phyloP scores from a whole-genome alignment of 2,797 vertebrate genomes.

The Arctocebus calabarensis region DNA sequence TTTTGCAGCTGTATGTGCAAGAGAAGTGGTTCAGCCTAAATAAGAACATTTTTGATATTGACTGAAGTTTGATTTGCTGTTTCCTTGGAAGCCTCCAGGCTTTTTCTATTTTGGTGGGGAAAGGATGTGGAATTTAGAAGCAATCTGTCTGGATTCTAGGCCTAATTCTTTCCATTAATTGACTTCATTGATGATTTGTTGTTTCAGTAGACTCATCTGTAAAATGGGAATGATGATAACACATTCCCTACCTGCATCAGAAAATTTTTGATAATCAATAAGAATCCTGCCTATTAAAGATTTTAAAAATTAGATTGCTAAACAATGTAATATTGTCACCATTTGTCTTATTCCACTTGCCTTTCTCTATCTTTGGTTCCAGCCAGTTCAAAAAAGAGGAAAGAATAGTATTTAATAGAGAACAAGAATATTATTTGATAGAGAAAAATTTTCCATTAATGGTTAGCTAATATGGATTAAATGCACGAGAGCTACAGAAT shows the following conservation, averaged over 20 bases:
- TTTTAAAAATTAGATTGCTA: neutral
- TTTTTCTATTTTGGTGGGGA: neutral
- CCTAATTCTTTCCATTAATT: neutral
- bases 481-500: neutral
- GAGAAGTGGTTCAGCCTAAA: neutral
- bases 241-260: fast-evolving
- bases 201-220: neutral
- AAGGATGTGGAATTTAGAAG: neutral
- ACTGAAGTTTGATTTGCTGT: neutral
- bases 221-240: neutral
- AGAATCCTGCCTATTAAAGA: neutral
- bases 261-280: neutral
- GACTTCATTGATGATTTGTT: neutral
- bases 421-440: neutral
- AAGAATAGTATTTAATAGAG: neutral
- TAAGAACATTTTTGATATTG: neutral
- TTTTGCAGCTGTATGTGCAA: neutral
- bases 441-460: neutral
- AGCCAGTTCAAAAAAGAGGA: neutral
- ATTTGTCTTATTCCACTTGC: neutral
- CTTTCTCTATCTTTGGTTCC: neutral
- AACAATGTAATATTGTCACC: neutral
- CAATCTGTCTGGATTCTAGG: neutral
- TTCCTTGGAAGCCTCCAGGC: neutral
- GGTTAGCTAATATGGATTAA: neutral